Base-by-base conservation (phyloP, 2,797 vertebrate genomes). In the Arrhamphus sclerolepis region DNA sequence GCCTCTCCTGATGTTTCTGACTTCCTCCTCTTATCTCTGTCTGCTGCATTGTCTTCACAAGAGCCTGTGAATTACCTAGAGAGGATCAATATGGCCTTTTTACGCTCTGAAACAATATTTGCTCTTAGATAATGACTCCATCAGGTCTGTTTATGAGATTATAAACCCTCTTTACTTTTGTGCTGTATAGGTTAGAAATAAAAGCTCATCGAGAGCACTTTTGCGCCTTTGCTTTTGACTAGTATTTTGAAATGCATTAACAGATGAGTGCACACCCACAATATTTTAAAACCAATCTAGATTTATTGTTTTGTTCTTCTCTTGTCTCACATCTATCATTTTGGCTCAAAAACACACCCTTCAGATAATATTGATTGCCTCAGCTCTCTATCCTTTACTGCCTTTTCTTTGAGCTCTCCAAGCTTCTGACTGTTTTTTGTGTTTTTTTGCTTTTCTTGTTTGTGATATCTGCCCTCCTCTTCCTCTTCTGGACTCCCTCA, bases 401-500 rank as follows among this genome's bases (percentile, higher is more conserved):
- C 56, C 61, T 80, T 78, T 85, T 73, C 42, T 82, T 89, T 84
- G 75, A 81, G 85, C 77, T 86, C 83, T 89, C 66, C 88, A 78
- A 62, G 84, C 75, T 84, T 86, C 87, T 91, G 84, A 91, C 84
- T 83, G 71, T 89, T 90, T 81, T 52, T 80, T 90, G 80, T 89
- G 68, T 89, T 54, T 60, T 84, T 90, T 87, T 90, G 83, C 84
- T 87, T 92, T 89, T 89, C 84, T 89, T 89, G 89, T 90, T 89
- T 93, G 92, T 92, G 89, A 90, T 84, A 91, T 91, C 87, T 90
- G 89, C 92, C 85, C 90, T 92, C 89, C 90, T 91, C 89, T 78
- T 91, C 91, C 90, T 91, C 90, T 87, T 93, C 80, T 93, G 94
- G 94, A 92, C 91, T 92, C 90, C 90, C 94, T 89, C 95, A 99